Evolutionary conservation across 1,140 invertebrate genomes (phyloP), one percentile per base, ranked within the genome.

Genomic region (Drosophila micromelanica): DNA sequence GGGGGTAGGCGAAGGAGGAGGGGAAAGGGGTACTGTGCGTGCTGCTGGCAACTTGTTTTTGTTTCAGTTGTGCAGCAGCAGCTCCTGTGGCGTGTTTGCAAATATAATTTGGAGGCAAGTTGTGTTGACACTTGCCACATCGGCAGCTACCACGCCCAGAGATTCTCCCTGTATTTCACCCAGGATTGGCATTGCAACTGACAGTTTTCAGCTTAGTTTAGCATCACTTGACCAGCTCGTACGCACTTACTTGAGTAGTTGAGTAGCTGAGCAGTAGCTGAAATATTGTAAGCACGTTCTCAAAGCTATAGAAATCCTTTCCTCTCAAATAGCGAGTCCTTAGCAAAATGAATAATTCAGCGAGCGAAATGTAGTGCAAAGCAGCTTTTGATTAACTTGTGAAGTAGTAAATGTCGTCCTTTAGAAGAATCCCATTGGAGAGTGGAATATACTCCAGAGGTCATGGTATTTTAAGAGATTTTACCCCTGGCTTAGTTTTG

Each of bases 1-100:
- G 0, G 5, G 27, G 27, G 27, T 1, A 27, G 23, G 23, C 2
- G 23, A 5, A 27, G 27, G 27, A 1, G 27, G 27, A 23, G 3
- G 2, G 7, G 2, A 1, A 4, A 13, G 15, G 43, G 15, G 9
- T 13, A 11, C 9, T 49, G 12, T 9, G n/a, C n/a, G 12, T 35
- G 27, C 13, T 52, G 49, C 8, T 15, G 12, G n/a, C 20, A 40
- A 49, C n/a, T n/a, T 2, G n/a, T n/a, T n/a, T 30, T 13, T 17
- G 43, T 57, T 63, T 51, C 56, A 37, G 9, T 51, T 52, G 17
- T 49, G 38, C 42, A 17, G 1, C 42, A 17, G 1, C 15, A 60
- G 55, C 46, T 67, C 48, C 65, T 78, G 75, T 67, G 75, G 75
- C 71, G 51, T 79, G 76, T 75, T 82, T 76, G 67, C 71, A 77